Evolutionary conservation across 2,113 vertebrate genomes (phyloP).

Genomic region (Atrichornis clamosus): DNA sequence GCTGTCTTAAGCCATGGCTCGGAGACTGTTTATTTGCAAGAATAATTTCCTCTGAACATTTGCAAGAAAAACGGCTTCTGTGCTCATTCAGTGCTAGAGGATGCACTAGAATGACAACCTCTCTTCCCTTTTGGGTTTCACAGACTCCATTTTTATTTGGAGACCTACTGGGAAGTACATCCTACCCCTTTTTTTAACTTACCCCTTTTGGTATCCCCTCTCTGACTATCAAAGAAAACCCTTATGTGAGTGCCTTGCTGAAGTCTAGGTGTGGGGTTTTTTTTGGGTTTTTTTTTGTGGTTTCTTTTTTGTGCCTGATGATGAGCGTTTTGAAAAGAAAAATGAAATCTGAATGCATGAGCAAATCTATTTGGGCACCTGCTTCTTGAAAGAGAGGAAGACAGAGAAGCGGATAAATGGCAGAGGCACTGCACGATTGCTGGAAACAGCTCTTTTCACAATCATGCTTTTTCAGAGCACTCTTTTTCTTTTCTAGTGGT

Average conservation of each 20-base stretch:
- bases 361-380: not conserved
- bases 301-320: not conserved
- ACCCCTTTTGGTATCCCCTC: not conserved
- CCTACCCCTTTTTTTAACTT: not conserved
- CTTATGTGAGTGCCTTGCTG: not conserved
- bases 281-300: not conserved
- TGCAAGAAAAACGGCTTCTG: not conserved
- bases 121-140: not conserved
- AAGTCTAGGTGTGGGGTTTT: not conserved
- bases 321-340: not conserved
- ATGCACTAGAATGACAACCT: not conserved
- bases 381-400: conserved; percentile 28
- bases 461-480: not conserved
- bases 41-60: not conserved
- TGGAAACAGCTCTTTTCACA: conserved; percentile 2
- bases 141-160: not conserved
- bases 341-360: not conserved
- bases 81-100: not conserved
- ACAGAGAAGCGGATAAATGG: not conserved
- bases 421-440: not conserved
- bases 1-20: not conserved
- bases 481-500: not conserved
- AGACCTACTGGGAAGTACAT: not conserved
- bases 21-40: not conserved
- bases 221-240: not conserved